Percentiles rank a stretch among this genome's conserved stretches.
phyloP scores from a whole-genome alignment of 2,797 vertebrate species.

The Meriones psammophilus region DNA sequence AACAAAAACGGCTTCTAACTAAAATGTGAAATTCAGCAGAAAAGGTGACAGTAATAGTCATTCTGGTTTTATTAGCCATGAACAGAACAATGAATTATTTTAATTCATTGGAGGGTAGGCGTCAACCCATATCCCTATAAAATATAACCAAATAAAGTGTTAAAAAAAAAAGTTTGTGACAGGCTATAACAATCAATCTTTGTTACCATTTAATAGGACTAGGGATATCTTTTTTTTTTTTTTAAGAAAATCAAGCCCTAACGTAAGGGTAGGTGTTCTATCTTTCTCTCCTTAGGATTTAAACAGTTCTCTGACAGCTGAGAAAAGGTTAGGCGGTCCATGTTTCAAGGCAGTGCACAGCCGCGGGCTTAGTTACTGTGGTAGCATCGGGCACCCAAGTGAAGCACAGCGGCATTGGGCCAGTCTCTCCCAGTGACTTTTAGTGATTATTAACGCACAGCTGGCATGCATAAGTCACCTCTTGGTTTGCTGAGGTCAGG shows the following conservation, averaged over 20 bases:
- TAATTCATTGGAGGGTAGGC: background rate
- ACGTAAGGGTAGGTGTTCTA: background rate
- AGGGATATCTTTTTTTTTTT: background rate
- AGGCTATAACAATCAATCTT: background rate
- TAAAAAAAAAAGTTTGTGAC: background rate
- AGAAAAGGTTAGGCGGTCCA: background rate
- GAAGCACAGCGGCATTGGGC: slow-evolving; percentile 77
- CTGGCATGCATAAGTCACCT: slow-evolving; percentile 96
- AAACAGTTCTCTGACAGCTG: background rate
- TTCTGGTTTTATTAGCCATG: background rate
- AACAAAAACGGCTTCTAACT: background rate
- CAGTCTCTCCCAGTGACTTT: slow-evolving; percentile 64
- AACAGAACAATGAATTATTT: background rate
- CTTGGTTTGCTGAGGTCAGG: slow-evolving; percentile 99
- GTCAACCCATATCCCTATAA: slow-evolving; percentile 64
- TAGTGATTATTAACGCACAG: slow-evolving; percentile 88
- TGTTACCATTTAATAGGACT: background rate
- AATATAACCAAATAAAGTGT: slow-evolving; percentile 35
- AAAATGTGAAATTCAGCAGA: background rate
- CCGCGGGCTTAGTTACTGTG: slow-evolving; percentile 47
- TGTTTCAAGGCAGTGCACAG: slow-evolving; percentile 47
- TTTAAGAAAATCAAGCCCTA: background rate
- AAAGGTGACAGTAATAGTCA: background rate
- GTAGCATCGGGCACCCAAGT: slow-evolving; percentile 76
- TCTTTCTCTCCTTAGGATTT: background rate